phyloP scores from a whole-genome alignment of 2,888 invertebrate genomes.

The Eulithis prunata region DNA sequence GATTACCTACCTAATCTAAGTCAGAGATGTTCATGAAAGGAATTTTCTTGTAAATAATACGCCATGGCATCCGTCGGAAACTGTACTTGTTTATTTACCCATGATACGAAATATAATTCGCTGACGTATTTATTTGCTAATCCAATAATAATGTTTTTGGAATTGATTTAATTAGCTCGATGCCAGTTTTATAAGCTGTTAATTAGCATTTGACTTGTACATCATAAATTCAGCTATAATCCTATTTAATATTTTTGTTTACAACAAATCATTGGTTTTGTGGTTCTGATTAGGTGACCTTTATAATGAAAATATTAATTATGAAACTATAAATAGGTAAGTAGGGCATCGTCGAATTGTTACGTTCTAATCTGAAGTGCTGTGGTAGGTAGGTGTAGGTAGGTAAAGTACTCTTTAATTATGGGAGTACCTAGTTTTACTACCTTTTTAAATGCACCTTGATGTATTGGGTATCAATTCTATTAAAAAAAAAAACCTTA shows the following conservation, averaged over 20 bases:
- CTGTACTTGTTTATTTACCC: conserved; percentile 7
- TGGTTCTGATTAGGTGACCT: background rate
- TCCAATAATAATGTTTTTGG: conserved; percentile 16
- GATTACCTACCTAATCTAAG: too few relatives aligned
- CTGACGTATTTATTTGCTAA: conserved; percentile 30
- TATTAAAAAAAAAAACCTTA: too few relatives aligned
- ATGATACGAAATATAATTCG: conserved; percentile 14
- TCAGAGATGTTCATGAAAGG: too few relatives aligned
- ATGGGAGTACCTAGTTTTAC: too few relatives aligned
- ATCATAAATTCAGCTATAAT: conserved; percentile 20
- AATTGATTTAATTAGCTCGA: conserved; percentile 21
- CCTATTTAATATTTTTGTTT: conserved; percentile 19
- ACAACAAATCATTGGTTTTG: conserved; percentile 4
- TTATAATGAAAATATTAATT: background rate
- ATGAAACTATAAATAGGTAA: too few relatives aligned
- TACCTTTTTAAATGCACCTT: too few relatives aligned
- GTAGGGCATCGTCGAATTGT: too few relatives aligned
- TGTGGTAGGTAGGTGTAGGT: too few relatives aligned
- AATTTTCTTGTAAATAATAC: background rate
- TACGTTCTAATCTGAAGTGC: too few relatives aligned
- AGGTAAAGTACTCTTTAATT: too few relatives aligned
- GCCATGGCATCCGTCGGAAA: conserved; percentile 6
- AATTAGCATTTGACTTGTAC: conserved; percentile 21
- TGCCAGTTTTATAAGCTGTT: conserved; percentile 26
- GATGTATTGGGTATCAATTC: too few relatives aligned